Evolutionary conservation across 2,888 invertebrate species (phyloP).

Genomic region (Lomographa bimaculata): DNA sequence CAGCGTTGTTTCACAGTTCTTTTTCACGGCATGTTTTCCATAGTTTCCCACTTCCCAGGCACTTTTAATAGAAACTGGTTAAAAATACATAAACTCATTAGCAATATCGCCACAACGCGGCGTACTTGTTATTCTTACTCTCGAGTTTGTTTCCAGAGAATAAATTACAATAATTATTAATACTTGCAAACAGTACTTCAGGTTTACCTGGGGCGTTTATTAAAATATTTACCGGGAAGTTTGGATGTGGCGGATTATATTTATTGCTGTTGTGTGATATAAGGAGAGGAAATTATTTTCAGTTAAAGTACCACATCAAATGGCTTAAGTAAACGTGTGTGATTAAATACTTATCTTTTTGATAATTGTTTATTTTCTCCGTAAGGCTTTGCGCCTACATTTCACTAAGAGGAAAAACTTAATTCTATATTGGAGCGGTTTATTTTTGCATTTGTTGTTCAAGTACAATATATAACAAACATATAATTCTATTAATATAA

Average conservation of each 20-base stretch:
- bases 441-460: too few relatives aligned
- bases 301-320: too few relatives aligned
- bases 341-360: too few relatives aligned
- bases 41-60: conserved; percentile 13
- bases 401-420: too few relatives aligned
- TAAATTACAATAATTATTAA: conserved; percentile 46
- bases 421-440: too few relatives aligned
- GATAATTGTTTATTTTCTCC: too few relatives aligned
- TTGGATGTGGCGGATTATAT: conserved; percentile 18
- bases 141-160: conserved; percentile 39
- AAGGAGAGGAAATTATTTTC: too few relatives aligned
- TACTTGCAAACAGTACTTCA: conserved; percentile 25
- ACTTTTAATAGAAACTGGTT: conserved; percentile 21
- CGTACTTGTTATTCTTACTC: conserved; percentile 28
- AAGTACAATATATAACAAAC: too few relatives aligned
- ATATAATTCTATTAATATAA: too few relatives aligned
- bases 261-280: conserved; percentile 24
- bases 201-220: conserved; percentile 21
- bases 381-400: too few relatives aligned
- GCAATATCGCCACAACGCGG: conserved; percentile 28
- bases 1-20: too few relatives aligned
- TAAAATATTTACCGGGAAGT: conserved; percentile 29
- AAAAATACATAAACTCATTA: conserved; percentile 36
- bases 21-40: conserved; percentile 8
- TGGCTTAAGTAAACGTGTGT: too few relatives aligned